Base-by-base conservation (phyloP, 2,113 vertebrate species). In the Ammodytes dubius region DNA sequence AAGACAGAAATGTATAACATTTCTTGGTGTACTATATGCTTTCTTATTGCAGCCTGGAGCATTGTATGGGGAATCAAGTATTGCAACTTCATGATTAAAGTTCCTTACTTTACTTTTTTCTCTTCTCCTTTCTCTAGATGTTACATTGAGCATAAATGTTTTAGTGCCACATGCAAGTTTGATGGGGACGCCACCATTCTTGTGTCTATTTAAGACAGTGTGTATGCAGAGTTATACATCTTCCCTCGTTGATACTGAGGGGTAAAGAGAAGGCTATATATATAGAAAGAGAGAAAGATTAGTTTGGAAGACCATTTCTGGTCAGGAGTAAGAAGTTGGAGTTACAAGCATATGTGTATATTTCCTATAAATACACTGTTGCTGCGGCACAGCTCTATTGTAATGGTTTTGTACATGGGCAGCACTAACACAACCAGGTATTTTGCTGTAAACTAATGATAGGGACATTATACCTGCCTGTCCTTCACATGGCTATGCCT, bases 121-220 rank as follows among this genome's bases (percentile, higher is more conserved):
- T 15, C 15, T n/a, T 60, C 40, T 27, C 5, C n/a, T 54, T 37
- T 17, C n/a, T 10, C 0, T 92, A 84, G 93, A 93, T 95, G 81
- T 92, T 94, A 92, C 85, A 93, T 87, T 46, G 50, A 66, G 54
- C 81, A 93, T 95, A 27, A 91, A 94, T 94, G 88, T 92, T 95
- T 94, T 65, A 95, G 75, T 47, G 77, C 70, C 68, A 67, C 79
- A 92, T 95, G 87, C 89, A 94, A 89, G 52, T 94, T 94, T 93
- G 76, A 94, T 94, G 86, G 57, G 27, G 77, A 58, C 46, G 53
- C 84, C 87, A 87, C 82, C 70, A 78, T 90, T 58, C 69, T 82
- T n/a, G 39, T 85, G 81, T 89, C 79, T 89, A 74, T 87, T 88
- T 66, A 68, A 75, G 81, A 84, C 74, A 70, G 83, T 71, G 54